Percentiles rank a stretch among this genome's conserved stretches.
Evolutionary conservation across 2,888 invertebrate species (phyloP).

Genomic region (Eristalinus sepulchralis): DNA sequence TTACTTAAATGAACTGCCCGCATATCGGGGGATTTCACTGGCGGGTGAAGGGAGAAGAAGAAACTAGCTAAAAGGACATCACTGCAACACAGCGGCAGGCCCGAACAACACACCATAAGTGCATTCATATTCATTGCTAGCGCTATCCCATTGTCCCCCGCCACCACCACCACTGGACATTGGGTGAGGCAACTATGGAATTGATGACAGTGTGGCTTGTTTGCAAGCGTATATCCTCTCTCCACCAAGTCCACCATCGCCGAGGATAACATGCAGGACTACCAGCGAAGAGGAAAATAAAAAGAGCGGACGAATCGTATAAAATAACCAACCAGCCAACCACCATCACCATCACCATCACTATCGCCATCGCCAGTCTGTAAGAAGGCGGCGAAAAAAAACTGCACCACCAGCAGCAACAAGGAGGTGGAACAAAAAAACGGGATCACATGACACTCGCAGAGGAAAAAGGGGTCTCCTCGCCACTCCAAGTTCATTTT

Average conservation of each 20-base stretch:
- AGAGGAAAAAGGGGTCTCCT: slow-evolving; percentile 12
- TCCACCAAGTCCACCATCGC: not conserved
- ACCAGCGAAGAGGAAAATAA: not conserved
- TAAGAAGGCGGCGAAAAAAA: slow-evolving; percentile 30
- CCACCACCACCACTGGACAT: not conserved
- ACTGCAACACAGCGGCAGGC: not conserved
- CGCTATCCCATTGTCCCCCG: not conserved
- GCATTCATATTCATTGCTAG: slow-evolving; percentile 67
- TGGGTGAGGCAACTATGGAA: slow-evolving; percentile 43
- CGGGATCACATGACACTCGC: slow-evolving; percentile 58
- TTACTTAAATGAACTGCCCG: slow-evolving; percentile 42
- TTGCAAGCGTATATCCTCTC: slow-evolving; percentile 46
- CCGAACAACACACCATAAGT: slow-evolving; percentile 25
- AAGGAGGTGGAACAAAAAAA: slow-evolving; percentile 8
- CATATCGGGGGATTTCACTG: not conserved
- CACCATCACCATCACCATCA: not conserved
- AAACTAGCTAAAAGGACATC: slow-evolving; percentile 41
- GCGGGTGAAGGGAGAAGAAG: slow-evolving; percentile 5
- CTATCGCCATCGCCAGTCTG: not conserved
- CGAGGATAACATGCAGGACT: slow-evolving; percentile 8
- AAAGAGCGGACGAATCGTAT: not conserved
- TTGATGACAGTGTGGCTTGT: slow-evolving; percentile 71
- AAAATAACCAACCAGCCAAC: slow-evolving; percentile 34
- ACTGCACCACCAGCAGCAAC: not conserved
- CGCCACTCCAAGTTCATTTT: slow-evolving; percentile 64